These are phyloP conservation scores for Platorchestia sp. DNA, from an alignment of 1,140 invertebrate genomes.

Conservation along the genomic window DNA sequence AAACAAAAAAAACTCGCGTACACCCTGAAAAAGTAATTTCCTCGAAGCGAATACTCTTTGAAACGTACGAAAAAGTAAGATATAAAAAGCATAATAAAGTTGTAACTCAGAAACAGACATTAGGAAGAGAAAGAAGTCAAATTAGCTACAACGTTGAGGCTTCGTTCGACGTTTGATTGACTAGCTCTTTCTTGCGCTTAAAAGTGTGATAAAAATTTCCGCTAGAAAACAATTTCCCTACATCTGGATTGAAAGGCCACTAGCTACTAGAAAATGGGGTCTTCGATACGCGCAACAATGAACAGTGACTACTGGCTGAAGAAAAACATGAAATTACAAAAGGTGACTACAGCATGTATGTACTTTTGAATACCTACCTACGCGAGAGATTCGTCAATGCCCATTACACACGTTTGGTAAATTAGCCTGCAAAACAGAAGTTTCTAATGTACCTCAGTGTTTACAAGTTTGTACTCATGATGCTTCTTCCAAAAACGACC, in stretches of 20 bases:
- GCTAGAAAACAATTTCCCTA: background rate
- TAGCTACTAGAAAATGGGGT: slow-evolving; percentile 9
- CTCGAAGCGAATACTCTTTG: background rate
- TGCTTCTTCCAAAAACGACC: slow-evolving; percentile 40
- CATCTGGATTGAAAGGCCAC: background rate
- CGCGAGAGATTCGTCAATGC: slow-evolving; percentile 34
- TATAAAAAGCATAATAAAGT: background rate
- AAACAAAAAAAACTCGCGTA: background rate
- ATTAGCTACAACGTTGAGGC: background rate
- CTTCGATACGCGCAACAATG: background rate
- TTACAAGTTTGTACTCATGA: slow-evolving; percentile 52
- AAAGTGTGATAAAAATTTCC: slow-evolving; percentile 15
- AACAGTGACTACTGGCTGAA: background rate
- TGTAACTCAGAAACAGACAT: background rate
- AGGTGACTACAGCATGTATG: background rate
- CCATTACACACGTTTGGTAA: slow-evolving; percentile 43
- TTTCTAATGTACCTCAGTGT: slow-evolving; percentile 46
- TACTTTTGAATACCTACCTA: background rate
- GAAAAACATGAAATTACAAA: slow-evolving; percentile 8
- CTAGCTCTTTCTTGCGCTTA: slow-evolving; percentile 22
- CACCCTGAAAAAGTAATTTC: background rate
- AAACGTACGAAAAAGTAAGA: background rate
- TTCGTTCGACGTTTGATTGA: background rate
- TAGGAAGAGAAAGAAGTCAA: background rate
- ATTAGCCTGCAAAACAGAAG: slow-evolving; percentile 40